Conservation (phyloP, 2,888 invertebrate species). For the Ectemnius continuus region DNA sequence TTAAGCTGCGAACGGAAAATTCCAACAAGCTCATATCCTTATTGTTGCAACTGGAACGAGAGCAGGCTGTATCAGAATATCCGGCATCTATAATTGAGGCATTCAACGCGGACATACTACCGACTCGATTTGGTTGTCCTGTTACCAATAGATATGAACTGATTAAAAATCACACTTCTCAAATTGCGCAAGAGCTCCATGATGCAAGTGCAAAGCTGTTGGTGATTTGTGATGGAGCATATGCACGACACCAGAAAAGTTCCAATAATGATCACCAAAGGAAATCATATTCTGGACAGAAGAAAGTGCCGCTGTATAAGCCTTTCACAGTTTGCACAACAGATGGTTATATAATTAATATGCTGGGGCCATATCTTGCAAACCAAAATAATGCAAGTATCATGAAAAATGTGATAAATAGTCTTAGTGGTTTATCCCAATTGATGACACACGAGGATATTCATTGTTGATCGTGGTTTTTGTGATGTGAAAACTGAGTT, state of each 20-base stretch:
- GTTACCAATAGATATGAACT: constrained; percentile 23
- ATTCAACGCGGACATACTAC: constrained; percentile 22
- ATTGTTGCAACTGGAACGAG: neutral
- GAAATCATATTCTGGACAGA: constrained; percentile 5
- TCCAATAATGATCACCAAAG: constrained; percentile 6
- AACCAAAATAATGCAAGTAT: neutral
- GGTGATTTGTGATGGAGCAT: constrained; percentile 20
- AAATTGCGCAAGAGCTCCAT: constrained; percentile 12
- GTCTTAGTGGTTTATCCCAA: neutral
- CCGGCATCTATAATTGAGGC: constrained; percentile 22
- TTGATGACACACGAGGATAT: constrained; percentile 36
- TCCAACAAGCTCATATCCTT: constrained; percentile 12
- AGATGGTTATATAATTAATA: neutral
- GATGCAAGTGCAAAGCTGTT: constrained; percentile 15
- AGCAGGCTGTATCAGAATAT: constrained; percentile 18
- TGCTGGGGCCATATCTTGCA: constrained; percentile 7
- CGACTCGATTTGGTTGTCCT: neutral
- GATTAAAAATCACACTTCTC: constrained; percentile 33
- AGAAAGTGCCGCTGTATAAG: constrained; percentile 8
- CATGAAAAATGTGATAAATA: neutral
- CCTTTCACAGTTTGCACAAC: constrained; percentile 5
- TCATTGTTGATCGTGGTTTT: constrained; percentile 59
- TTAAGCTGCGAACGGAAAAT: constrained; percentile 36
- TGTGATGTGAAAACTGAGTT: constrained; percentile 48
- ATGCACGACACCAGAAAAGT: constrained; percentile 30